These are phyloP conservation scores for Atherinomorus stipes DNA, from an alignment of 2,113 vertebrate species.

Conservation along the genomic window DNA sequence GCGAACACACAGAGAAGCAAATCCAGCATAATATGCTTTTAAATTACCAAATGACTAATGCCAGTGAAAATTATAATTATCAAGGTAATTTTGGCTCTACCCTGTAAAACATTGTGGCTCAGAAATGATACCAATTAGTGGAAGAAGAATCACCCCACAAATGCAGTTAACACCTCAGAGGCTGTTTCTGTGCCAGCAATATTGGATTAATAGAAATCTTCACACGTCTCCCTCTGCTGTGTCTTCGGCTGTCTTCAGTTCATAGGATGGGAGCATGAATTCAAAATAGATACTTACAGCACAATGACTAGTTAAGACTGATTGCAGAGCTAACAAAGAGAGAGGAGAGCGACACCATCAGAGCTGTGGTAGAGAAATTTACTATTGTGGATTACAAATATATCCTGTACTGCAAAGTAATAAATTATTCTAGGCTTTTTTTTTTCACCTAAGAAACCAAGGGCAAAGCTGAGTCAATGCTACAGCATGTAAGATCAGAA, in stretches of 20 bases:
- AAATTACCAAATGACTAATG: conserved; percentile 48
- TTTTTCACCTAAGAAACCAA: not conserved
- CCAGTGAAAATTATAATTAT: conserved; percentile 48
- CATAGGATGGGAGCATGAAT: conserved; percentile 12
- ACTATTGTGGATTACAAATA: too few relatives aligned
- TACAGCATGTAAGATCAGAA: not conserved
- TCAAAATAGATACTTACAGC: conserved; percentile 27
- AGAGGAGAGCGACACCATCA: not conserved
- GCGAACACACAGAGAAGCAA: conserved; percentile 13
- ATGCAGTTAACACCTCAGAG: conserved; percentile 60
- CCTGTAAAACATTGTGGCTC: conserved; percentile 35
- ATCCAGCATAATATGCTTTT: conserved; percentile 33
- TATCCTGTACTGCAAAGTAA: not conserved
- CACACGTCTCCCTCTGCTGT: conserved; percentile 49
- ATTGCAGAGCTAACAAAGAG: not conserved
- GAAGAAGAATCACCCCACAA: conserved; percentile 56
- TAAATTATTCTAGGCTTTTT: not conserved
- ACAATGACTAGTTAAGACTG: not conserved
- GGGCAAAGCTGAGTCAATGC: not conserved
- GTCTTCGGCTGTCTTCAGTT: conserved; percentile 24
- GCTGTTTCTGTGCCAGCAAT: conserved; percentile 52
- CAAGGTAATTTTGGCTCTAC: conserved; percentile 58
- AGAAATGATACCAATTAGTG: conserved; percentile 58
- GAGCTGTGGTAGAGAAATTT: not conserved
- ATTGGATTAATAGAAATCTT: conserved; percentile 59